These are phyloP conservation scores for Brachionus plicatilis DNA, from an alignment of 1,140 invertebrate genomes.

Conservation along the genomic window DNA sequence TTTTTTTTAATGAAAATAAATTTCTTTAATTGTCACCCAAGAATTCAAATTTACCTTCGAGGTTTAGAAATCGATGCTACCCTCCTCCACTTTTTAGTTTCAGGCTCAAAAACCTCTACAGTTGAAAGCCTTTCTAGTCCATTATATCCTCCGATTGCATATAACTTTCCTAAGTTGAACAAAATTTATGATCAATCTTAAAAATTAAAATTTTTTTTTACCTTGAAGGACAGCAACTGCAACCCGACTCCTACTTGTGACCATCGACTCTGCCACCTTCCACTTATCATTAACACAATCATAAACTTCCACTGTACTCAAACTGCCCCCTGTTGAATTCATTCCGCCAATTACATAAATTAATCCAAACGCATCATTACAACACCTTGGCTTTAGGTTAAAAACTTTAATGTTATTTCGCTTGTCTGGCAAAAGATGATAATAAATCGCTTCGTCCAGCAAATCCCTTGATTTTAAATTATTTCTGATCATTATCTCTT, in stretches of 20 bases:
- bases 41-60: background rate
- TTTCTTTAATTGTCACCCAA: background rate
- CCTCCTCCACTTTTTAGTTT: constrained; percentile 62
- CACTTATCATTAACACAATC: constrained; percentile 69
- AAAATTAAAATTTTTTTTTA: constrained; percentile 25
- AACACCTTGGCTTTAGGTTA: constrained; percentile 68
- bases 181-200: background rate
- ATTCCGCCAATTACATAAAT: constrained; percentile 83
- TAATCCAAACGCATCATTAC: constrained; percentile 67
- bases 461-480: constrained; percentile 25
- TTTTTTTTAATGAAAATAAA: background rate
- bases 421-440: constrained; percentile 68
- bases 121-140: constrained; percentile 57
- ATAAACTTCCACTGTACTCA: constrained; percentile 79
- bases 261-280: constrained; percentile 76
- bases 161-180: constrained; percentile 46
- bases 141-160: constrained; percentile 60
- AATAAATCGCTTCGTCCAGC: background rate
- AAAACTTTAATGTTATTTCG: constrained; percentile 68
- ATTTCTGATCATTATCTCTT: constrained; percentile 68
- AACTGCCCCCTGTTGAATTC: constrained; percentile 74
- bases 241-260: constrained; percentile 72
- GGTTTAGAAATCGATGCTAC: constrained; percentile 42
- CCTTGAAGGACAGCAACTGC: constrained; percentile 70
- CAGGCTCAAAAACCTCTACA: constrained; percentile 64